These are phyloP conservation scores for Liolophura sinensis DNA, from an alignment of 1,140 invertebrate genomes.

Conservation along the genomic window DNA sequence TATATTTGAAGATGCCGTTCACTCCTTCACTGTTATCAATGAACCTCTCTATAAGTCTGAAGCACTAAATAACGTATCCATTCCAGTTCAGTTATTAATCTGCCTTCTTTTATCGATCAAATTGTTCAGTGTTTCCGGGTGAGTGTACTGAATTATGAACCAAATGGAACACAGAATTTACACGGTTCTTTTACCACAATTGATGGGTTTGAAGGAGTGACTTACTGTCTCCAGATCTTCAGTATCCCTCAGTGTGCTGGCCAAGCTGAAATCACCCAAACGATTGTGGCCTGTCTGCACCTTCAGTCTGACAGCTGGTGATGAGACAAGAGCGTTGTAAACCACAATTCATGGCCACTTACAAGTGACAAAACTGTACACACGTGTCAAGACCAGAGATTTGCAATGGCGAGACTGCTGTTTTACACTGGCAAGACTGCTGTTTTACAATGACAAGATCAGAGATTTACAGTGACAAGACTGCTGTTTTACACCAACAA, in stretches of 20 bases:
- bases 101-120: too few relatives aligned
- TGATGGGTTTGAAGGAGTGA: not conserved
- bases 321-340: conserved; percentile 3
- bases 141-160: not conserved
- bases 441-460: too few relatives aligned
- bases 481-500: too few relatives aligned
- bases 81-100: not conserved
- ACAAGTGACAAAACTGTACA: too few relatives aligned
- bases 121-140: too few relatives aligned
- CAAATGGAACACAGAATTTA: not conserved
- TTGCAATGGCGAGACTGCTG: too few relatives aligned
- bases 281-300: conserved; percentile 12
- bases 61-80: not conserved
- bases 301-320: conserved; percentile 29
- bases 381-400: too few relatives aligned
- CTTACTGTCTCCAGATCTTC: conserved; percentile 43
- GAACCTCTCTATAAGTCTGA: not conserved
- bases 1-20: too few relatives aligned
- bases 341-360: not conserved
- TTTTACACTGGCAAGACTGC: too few relatives aligned
- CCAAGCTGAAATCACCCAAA: conserved; percentile 36
- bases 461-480: too few relatives aligned
- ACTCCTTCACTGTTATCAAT: too few relatives aligned
- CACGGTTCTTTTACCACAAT: not conserved
- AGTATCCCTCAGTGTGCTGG: conserved; percentile 45